Percentiles rank a stretch among this genome's conserved stretches.
Evolutionary conservation across 2,888 invertebrate species (phyloP).

Genomic region (Tenthredo mesomela): DNA sequence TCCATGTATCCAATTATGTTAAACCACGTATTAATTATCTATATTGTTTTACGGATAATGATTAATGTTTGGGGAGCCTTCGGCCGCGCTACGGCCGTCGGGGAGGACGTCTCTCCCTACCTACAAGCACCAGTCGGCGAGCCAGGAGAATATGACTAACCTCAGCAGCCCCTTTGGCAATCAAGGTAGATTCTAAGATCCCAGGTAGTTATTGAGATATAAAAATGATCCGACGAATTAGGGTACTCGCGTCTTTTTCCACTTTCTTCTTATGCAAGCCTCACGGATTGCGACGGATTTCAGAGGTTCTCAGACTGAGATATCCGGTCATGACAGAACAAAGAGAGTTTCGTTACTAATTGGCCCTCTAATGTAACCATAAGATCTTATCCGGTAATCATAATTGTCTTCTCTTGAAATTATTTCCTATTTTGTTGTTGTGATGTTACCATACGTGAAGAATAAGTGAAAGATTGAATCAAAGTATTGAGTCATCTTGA

Average conservation of each 20-base stretch:
- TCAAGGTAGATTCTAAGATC: slow-evolving; percentile 1
- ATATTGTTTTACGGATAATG: slow-evolving; percentile 70
- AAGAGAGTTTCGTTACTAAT: slow-evolving; percentile 29
- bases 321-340: slow-evolving; percentile 1
- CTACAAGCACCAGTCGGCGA: slow-evolving; percentile 37
- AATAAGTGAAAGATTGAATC: slow-evolving; percentile 33
- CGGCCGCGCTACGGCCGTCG: slow-evolving; percentile 33
- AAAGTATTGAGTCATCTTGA: slow-evolving; percentile 49
- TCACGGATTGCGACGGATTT: neutral
- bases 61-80: slow-evolving; percentile 74
- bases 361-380: neutral
- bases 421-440: neutral
- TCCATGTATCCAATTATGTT: slow-evolving; percentile 68
- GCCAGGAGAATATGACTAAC: slow-evolving; percentile 51
- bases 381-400: slow-evolving; percentile 8
- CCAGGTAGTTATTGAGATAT: slow-evolving; percentile 25
- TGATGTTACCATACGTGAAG: neutral
- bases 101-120: slow-evolving; percentile 50
- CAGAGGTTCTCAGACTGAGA: neutral
- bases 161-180: slow-evolving; percentile 32
- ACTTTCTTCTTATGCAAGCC: neutral
- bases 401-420: slow-evolving; percentile 16
- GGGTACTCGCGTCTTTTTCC: neutral
- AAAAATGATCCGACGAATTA: neutral
- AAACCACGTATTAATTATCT: slow-evolving; percentile 72